phyloP scores from a whole-genome alignment of 64 coral and sea anemone species.

The Actinia equina region DNA sequence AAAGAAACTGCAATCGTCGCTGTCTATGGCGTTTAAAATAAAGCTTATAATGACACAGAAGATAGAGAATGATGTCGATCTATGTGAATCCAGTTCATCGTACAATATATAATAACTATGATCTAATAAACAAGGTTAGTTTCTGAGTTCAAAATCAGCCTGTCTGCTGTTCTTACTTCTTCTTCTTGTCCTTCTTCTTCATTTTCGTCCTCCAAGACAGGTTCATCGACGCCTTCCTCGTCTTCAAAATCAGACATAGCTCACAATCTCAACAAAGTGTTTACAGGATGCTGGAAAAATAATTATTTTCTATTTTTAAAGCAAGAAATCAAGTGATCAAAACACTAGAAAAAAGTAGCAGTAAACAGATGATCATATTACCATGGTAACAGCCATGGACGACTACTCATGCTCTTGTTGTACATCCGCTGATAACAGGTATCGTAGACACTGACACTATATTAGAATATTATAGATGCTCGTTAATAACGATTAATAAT shows the following conservation, averaged over 20 bases:
- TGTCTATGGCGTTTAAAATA: neutral
- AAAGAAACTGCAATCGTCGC: no score
- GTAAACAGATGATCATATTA: neutral
- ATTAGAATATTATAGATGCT: neutral
- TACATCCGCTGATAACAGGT: neutral
- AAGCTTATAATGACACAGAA: neutral
- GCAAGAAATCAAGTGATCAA: neutral
- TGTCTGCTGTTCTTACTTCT: constrained; percentile 41
- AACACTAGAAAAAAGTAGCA: neutral
- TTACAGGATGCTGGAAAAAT: neutral
- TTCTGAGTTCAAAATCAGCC: no score
- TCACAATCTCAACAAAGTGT: neutral
- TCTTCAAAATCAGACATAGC: constrained; percentile 97
- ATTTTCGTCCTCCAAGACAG: constrained; percentile 89
- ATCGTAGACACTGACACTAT: neutral
- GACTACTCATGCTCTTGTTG: neutral
- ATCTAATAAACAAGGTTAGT: no score
- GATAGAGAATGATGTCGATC: neutral
- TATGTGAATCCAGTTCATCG: no score
- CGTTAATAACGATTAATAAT: neutral
- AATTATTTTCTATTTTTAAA: neutral
- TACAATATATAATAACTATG: no score
- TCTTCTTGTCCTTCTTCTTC: constrained; percentile 77
- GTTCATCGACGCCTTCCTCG: constrained; percentile 98
- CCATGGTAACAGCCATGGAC: neutral